Evolutionary conservation across 1,140 invertebrate species (phyloP).

Genomic region (Matsumurasca onukii): DNA sequence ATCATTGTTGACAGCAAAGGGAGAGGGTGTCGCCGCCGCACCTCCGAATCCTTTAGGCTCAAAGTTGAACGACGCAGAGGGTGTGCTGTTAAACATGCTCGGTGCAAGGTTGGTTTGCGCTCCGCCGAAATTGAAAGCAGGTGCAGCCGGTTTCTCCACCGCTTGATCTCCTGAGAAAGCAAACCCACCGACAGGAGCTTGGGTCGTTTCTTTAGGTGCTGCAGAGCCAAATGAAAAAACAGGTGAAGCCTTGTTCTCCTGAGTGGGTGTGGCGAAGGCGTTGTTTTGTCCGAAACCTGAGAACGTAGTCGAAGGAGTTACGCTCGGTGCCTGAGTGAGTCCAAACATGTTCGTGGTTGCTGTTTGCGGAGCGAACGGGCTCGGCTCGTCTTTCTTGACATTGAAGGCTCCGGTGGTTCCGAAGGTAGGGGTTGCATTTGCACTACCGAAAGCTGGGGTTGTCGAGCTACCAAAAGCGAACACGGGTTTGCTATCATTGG

Average conservation of each 20-base stretch:
- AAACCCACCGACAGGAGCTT: slow-evolving; percentile 2
- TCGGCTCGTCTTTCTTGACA: background rate
- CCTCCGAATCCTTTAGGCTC: background rate
- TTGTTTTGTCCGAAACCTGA: slow-evolving; percentile 33
- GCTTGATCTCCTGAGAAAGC: slow-evolving; percentile 22
- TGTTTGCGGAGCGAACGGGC: slow-evolving; percentile 5
- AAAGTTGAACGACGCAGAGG: slow-evolving; percentile 14
- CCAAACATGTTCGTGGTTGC: slow-evolving; percentile 28
- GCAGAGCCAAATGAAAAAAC: slow-evolving; percentile 34
- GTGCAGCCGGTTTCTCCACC: background rate
- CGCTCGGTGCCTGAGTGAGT: slow-evolving; percentile 28
- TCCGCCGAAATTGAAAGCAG: background rate
- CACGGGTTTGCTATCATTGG: background rate
- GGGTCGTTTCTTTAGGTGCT: background rate
- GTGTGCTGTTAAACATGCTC: slow-evolving; percentile 8
- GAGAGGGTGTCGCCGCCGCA: background rate
- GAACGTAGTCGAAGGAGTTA: slow-evolving; percentile 17
- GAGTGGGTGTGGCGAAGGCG: slow-evolving; percentile 24
- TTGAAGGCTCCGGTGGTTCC: background rate
- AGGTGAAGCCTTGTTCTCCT: slow-evolving; percentile 20
- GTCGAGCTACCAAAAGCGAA: background rate
- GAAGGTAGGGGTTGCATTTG: background rate
- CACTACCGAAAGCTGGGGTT: slow-evolving; percentile 17
- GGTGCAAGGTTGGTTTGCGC: background rate
- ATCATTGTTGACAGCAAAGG: background rate